phyloP scores from a whole-genome alignment of 2,113 vertebrate genomes.

The Ophthalmolycus amberensis region DNA sequence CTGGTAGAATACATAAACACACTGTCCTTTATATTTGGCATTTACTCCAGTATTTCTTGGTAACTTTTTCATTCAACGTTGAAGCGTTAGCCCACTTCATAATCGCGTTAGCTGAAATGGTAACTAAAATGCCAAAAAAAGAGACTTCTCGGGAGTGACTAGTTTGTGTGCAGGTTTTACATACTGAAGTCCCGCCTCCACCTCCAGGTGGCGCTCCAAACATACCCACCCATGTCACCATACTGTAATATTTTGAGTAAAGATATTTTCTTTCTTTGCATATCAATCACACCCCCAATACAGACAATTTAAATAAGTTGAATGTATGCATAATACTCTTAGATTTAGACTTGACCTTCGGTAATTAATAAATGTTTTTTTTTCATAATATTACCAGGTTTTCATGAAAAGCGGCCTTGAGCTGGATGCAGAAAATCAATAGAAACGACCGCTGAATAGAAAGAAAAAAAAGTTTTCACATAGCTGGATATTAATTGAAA shows the following conservation, averaged over 20 bases:
- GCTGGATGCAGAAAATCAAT: slow-evolving; percentile 51
- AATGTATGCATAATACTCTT: slow-evolving; percentile 73
- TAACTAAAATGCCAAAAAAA: slow-evolving; percentile 64
- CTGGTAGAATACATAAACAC: slow-evolving; percentile 35
- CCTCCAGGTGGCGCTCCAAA: slow-evolving; percentile 41
- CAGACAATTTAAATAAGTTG: slow-evolving; percentile 67
- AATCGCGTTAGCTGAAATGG: slow-evolving; percentile 38
- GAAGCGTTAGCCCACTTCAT: slow-evolving; percentile 25
- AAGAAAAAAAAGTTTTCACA: slow-evolving; percentile 20
- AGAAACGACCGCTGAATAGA: slow-evolving; percentile 15
- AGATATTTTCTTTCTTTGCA: slow-evolving; percentile 33
- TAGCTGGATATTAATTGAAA: slow-evolving; percentile 62
- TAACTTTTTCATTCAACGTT: slow-evolving; percentile 26
- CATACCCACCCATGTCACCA: slow-evolving; percentile 8
- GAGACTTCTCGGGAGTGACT: slow-evolving; percentile 9
- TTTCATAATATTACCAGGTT: slow-evolving; percentile 30
- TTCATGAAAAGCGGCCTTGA: slow-evolving; percentile 31
- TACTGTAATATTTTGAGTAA: slow-evolving; percentile 25
- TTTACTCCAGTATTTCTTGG: slow-evolving; percentile 57
- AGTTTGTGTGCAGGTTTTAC: slow-evolving; percentile 63
- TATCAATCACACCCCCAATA: slow-evolving; percentile 57
- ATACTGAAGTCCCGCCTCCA: slow-evolving; percentile 12
- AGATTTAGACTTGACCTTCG: slow-evolving; percentile 39
- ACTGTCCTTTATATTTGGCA: slow-evolving; percentile 43
- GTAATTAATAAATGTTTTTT: slow-evolving; percentile 49